Evolutionary conservation across 2,797 vertebrate species (phyloP), one percentile per base, ranked within the genome.

Genomic region (Chelonia mydas): DNA sequence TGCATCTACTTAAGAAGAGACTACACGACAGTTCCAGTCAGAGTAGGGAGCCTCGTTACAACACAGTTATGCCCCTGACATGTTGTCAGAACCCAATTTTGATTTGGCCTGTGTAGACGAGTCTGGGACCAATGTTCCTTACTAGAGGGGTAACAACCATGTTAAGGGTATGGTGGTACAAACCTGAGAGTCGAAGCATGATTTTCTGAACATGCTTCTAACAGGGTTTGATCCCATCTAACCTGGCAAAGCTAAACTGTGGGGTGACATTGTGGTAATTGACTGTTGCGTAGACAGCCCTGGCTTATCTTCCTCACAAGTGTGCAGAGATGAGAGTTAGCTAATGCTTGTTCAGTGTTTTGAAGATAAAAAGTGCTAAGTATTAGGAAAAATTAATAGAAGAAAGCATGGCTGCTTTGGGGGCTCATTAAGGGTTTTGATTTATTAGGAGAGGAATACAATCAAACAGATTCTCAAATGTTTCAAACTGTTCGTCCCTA

Each of bases 291-390:
- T 11, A 0, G 0, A 61, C 80, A 95, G 72, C 47, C 59, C 15
- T 80, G 31, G 41, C 55, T 85, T 92, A 82, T 53, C 82, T 91
- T 53, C 83, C 79, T 37, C 37, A 61, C 31, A 27, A 76, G 89
- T 19, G 59, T 37, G 37, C 45, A 57, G 19, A 11, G 47, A 83
- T 95, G 68, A 90, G 49, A 41, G 93, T 72, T 83, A 91, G 81
- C 33, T 33, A 65, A 2, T 0, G 77, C n/a, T 88, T 84, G 87
- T 81, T 85, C 81, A 65, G 78, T 83, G 78, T 65, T 92, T 92
- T 86, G 41, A 57, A 90, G 49, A 59, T 80, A 94, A 86, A 90
- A 92, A 91, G 33, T 91, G 91, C 45, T 16, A 84, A 89, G 87
- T 33, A 77, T 82, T 92, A 41, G n/a, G 45, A 84, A 68, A 27